phyloP scores from a whole-genome alignment of 2,797 vertebrate genomes.

The Tachyglossus aculeatus region DNA sequence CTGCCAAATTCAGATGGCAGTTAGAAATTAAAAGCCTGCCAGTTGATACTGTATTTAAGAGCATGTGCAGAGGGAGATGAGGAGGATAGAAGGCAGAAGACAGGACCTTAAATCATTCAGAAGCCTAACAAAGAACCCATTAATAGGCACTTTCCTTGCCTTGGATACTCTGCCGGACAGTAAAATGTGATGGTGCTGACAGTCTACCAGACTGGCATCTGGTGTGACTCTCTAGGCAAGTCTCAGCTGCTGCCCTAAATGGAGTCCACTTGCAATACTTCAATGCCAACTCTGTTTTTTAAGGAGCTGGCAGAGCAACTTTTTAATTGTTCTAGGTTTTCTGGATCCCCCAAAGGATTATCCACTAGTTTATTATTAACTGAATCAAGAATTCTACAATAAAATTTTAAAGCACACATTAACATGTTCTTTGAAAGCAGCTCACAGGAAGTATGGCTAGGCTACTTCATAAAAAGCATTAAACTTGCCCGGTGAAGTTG shows the following conservation, averaged over 20 bases:
- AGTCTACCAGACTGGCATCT: background rate
- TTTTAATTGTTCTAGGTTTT: background rate
- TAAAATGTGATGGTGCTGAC: conserved; percentile 8
- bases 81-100: conserved; percentile 1
- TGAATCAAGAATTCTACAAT: conserved; percentile 10
- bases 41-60: conserved; percentile 22
- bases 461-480: background rate
- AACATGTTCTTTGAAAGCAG: conserved; percentile 26
- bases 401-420: too few species aligned
- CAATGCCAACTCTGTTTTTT: conserved; percentile 2
- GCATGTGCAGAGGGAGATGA: conserved; percentile 18
- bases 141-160: conserved; percentile 8
- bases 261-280: background rate
- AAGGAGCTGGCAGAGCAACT: conserved; percentile 13
- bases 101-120: conserved; percentile 11
- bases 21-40: background rate
- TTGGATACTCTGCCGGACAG: conserved; percentile 13
- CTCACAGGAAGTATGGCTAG: background rate
- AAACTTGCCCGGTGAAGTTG: background rate
- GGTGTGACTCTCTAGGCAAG: background rate
- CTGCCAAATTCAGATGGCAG: conserved; percentile 14
- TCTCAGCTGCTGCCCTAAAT: background rate
- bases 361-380: conserved; percentile 15
- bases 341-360: conserved; percentile 18
- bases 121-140: background rate